phyloP scores from a whole-genome alignment of 64 coral and sea anemone species.

The Dendrophyllia cribrosa region DNA sequence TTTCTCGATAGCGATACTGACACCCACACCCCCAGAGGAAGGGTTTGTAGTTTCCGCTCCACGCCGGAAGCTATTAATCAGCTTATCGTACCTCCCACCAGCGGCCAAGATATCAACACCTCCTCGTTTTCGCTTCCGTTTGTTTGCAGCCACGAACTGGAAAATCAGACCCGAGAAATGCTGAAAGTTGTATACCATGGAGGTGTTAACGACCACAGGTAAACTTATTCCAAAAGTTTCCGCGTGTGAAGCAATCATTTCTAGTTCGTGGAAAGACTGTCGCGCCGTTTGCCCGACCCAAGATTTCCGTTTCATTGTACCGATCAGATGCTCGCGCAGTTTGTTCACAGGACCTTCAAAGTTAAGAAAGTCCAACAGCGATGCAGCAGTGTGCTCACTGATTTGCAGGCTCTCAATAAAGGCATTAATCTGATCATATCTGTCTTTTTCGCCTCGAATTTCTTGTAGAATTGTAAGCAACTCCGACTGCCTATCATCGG shows the following conservation, averaged over 20 bases:
- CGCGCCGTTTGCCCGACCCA: constrained; percentile 21
- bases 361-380: constrained; percentile 73
- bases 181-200: constrained; percentile 94
- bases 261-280: constrained; percentile 56
- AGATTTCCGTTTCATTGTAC: constrained; percentile 56
- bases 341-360: constrained; percentile 81
- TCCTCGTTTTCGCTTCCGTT: constrained; percentile 86
- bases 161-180: constrained; percentile 95
- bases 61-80: constrained; percentile 72
- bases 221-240: constrained; percentile 69
- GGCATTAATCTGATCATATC: constrained; percentile 76
- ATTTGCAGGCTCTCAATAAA: constrained; percentile 77
- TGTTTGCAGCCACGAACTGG: constrained; percentile 93
- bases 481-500: constrained; percentile 76
- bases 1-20: constrained; percentile 85
- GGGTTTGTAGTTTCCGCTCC: constrained; percentile 59
- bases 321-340: constrained; percentile 78
- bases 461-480: constrained; percentile 84
- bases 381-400: constrained; percentile 58
- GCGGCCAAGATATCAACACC: constrained; percentile 95
- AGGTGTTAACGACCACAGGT: constrained; percentile 68
- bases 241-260: constrained; percentile 41
- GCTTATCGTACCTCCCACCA: constrained; percentile 94
- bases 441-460: constrained; percentile 64
- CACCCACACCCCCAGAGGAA: constrained; percentile 81